Evolutionary conservation across 2,797 vertebrate genomes (phyloP).

Genomic region (Coreius guichenoti): DNA sequence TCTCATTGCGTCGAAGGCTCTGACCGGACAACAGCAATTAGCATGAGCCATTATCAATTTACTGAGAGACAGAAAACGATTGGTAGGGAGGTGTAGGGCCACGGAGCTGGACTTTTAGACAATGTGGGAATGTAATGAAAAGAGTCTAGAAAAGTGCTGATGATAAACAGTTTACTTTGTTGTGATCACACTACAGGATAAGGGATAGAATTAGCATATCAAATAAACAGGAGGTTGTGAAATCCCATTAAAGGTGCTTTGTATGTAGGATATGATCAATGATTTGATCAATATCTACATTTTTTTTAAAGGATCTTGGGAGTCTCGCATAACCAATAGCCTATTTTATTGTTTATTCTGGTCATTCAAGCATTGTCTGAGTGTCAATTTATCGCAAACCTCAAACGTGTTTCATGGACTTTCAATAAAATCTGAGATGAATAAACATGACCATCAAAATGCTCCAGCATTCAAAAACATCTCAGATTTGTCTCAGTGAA

Average conservation of each 20-base stretch:
- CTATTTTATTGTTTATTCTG: neutral
- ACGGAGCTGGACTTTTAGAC: neutral
- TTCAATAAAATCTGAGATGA: neutral
- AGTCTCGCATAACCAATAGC: neutral
- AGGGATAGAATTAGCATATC: neutral
- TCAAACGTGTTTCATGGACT: neutral
- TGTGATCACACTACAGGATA: constrained; percentile 1
- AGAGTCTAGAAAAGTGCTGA: constrained; percentile 11
- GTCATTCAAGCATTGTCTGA: neutral
- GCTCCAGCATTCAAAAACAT: neutral
- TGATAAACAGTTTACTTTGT: neutral
- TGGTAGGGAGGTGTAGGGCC: neutral
- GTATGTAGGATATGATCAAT: neutral
- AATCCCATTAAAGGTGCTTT: neutral
- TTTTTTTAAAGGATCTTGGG: neutral
- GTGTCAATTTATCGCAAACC: neutral
- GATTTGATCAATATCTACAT: neutral
- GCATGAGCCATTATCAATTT: constrained; percentile 54
- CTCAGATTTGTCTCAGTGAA: neutral
- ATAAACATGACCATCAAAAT: neutral
- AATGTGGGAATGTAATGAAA: constrained; percentile 1
- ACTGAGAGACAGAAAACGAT: constrained; percentile 28
- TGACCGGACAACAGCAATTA: constrained; percentile 54
- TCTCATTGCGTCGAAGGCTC: constrained; percentile 40
- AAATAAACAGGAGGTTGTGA: neutral